phyloP scores from a whole-genome alignment of 1,140 invertebrate genomes.

The Drosophila auraria region DNA sequence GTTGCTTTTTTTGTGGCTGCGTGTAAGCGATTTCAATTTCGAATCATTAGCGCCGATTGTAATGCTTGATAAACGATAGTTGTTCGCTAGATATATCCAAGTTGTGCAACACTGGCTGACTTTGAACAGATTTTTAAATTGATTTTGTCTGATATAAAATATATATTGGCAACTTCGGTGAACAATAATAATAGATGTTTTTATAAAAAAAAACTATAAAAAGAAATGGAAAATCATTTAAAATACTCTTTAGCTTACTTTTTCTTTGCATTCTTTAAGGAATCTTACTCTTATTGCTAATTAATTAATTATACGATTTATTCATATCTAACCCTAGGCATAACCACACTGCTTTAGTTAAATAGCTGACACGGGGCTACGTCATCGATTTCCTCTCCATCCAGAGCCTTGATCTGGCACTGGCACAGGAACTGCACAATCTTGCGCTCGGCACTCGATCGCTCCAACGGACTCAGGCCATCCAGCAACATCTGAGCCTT shows the following conservation, averaged over 20 bases:
- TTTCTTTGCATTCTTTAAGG: no score
- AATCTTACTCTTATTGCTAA: no score
- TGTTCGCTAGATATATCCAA: not conserved
- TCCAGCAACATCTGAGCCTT: constrained; percentile 75
- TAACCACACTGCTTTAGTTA: constrained; percentile 10
- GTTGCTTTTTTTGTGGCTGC: not conserved
- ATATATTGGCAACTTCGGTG: not conserved
- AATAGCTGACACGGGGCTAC: constrained; percentile 54
- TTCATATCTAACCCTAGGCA: not conserved
- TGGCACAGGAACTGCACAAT: constrained; percentile 79
- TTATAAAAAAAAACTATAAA: no score
- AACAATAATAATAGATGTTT: not conserved
- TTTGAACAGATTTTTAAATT: not conserved
- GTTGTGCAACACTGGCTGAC: not conserved
- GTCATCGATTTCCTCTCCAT: constrained; percentile 75
- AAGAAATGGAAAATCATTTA: no score
- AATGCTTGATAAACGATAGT: not conserved
- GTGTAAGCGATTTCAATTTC: not conserved
- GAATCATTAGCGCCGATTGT: constrained; percentile 15
- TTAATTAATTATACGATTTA: not conserved
- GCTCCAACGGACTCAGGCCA: constrained; percentile 49
- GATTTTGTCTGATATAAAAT: not conserved
- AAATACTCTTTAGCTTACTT: not conserved
- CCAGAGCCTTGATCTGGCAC: constrained; percentile 75
- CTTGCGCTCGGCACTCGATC: constrained; percentile 65